A percentile compares a stretch with the other conserved stretches of the same genome.
These are phyloP conservation scores for Volucella inflata DNA, from an alignment of 2,888 invertebrate genomes.

Conservation along the genomic window DNA sequence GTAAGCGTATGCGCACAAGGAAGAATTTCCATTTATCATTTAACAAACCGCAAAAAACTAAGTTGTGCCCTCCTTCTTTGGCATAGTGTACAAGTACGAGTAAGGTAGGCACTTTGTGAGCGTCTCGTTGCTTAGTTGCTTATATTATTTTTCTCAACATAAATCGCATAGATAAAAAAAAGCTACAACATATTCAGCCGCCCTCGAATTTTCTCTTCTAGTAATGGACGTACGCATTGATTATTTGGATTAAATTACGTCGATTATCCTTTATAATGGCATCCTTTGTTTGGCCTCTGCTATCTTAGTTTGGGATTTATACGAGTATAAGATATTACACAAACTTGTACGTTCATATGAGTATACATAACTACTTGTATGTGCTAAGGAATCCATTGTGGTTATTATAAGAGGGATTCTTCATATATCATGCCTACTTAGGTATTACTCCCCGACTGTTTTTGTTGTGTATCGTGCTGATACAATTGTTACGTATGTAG, in stretches of 20 bases:
- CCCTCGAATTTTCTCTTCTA: conserved; percentile 30
- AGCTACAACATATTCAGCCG: conserved; percentile 51
- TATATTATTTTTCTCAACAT: conserved; percentile 18
- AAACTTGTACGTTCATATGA: too few species aligned
- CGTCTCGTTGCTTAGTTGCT: conserved; percentile 10
- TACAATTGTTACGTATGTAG: conserved; percentile 38
- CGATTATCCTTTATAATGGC: conserved; percentile 69
- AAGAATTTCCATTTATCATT: conserved; percentile 65
- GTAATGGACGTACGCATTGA: conserved; percentile 52
- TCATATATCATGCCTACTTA: conserved; percentile 28
- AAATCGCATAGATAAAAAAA: conserved; percentile 45
- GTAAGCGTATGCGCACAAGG: conserved; percentile 65
- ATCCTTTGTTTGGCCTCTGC: conserved; percentile 57
- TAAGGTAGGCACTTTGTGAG: conserved; percentile 1
- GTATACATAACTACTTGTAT: conserved; percentile 25
- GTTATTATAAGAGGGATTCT: conserved; percentile 24
- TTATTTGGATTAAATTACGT: conserved; percentile 69
- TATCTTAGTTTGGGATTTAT: conserved; percentile 48
- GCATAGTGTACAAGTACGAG: background rate
- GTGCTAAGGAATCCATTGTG: conserved; percentile 51
- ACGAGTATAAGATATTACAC: background rate
- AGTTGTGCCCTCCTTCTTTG: conserved; percentile 6
- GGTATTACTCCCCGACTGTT: conserved; percentile 21
- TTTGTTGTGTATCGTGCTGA: conserved; percentile 47
- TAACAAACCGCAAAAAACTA: conserved; percentile 42